These are phyloP conservation scores for Seriola dumerili DNA, from an alignment of 2,113 vertebrate genomes.

Conservation along the genomic window DNA sequence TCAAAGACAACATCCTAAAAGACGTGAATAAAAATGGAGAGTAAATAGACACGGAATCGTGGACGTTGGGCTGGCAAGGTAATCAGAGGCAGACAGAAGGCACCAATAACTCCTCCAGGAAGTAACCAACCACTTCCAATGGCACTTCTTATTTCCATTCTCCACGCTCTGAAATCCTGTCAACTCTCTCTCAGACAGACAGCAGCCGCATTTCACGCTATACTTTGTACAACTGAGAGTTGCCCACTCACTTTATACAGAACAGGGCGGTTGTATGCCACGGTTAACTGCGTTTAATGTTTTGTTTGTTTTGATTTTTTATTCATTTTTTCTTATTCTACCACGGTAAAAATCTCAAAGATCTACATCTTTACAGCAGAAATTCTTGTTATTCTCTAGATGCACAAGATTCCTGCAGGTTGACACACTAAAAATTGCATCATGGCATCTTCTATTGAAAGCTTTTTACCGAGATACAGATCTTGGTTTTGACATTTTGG, in stretches of 20 bases:
- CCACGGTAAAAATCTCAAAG: background rate
- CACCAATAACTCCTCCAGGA: constrained; percentile 75
- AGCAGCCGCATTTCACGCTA: constrained; percentile 79
- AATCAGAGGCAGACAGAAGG: constrained; percentile 73
- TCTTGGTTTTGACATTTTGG: background rate
- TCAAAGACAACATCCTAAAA: constrained; percentile 29
- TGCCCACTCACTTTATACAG: constrained; percentile 58
- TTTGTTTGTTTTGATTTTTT: background rate
- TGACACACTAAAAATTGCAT: background rate
- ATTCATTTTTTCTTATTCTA: background rate
- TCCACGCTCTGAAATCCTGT: constrained; percentile 81
- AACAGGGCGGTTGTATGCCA: constrained; percentile 27
- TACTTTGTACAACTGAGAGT: constrained; percentile 69
- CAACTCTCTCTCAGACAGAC: constrained; percentile 76
- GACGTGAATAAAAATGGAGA: constrained; percentile 63
- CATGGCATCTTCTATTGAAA: background rate
- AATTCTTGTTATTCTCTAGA: background rate
- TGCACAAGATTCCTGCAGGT: background rate
- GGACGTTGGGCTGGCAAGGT: constrained; percentile 64
- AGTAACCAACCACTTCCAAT: constrained; percentile 70
- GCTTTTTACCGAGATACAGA: background rate
- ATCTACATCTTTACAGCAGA: background rate
- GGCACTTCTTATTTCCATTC: constrained; percentile 77
- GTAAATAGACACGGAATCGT: constrained; percentile 75
- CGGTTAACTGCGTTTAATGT: constrained; percentile 7